A percentile compares a stretch with the other conserved stretches of the same genome.
These are phyloP conservation scores for Eledona agricola DNA, from an alignment of 2,888 invertebrate genomes.

Conservation along the genomic window DNA sequence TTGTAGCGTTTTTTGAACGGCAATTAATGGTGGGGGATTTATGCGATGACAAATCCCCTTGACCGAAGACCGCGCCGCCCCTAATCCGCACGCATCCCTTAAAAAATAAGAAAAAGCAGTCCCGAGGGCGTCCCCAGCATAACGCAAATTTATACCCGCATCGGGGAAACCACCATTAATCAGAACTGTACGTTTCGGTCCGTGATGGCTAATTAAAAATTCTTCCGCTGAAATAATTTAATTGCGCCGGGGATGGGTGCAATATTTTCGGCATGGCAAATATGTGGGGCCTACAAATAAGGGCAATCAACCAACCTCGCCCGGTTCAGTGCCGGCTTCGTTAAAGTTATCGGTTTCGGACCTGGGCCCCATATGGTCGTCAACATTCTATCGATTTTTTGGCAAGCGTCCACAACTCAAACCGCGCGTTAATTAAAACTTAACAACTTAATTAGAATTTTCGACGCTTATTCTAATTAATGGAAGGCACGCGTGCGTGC, in stretches of 20 bases:
- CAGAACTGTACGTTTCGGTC: constrained; percentile 11
- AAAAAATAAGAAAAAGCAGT: constrained; percentile 21
- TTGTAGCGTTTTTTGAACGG: too few species aligned
- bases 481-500: constrained; percentile 25
- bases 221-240: constrained; percentile 16
- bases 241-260: constrained; percentile 11
- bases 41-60: too few species aligned
- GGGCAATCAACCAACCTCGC: constrained; percentile 40
- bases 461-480: constrained; percentile 39
- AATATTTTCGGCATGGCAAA: constrained; percentile 31
- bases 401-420: constrained; percentile 20
- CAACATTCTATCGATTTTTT: constrained; percentile 40
- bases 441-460: constrained; percentile 41
- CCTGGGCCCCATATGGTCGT: constrained; percentile 31
- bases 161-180: constrained; percentile 21
- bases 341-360: constrained; percentile 37
- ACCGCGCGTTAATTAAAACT: constrained; percentile 41
- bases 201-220: constrained; percentile 14
- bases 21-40: too few species aligned
- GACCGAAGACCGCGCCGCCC: too few species aligned
- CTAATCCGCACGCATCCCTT: too few species aligned
- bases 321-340: constrained; percentile 34
- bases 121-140: constrained; percentile 13
- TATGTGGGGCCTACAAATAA: constrained; percentile 41
- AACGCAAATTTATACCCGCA: constrained; percentile 26